Conservation (phyloP, 2,797 vertebrate species). For the Lutjanus campechanus region DNA sequence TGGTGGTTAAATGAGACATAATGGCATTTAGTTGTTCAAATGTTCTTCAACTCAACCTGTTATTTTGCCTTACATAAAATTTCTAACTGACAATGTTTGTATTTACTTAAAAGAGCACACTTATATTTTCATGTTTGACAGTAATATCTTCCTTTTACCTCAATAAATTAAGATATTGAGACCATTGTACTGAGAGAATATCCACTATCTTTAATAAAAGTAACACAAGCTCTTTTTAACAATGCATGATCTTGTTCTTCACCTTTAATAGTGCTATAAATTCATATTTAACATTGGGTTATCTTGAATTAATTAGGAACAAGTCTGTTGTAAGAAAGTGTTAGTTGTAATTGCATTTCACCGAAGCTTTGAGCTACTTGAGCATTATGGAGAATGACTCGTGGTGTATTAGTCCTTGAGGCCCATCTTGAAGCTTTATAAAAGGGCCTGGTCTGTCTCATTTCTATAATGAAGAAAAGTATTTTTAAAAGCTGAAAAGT, state of each 20-base stretch:
- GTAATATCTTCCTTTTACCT: conserved; percentile 12
- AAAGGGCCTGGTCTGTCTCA: conserved; percentile 41
- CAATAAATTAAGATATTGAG: conserved; percentile 25
- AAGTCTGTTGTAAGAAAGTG: conserved; percentile 27
- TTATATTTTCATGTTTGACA: no score
- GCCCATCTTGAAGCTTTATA: conserved; percentile 35
- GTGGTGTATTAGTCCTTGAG: conserved; percentile 44
- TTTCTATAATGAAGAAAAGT: conserved; percentile 61
- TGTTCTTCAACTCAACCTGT: no score
- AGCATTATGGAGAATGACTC: conserved; percentile 38
- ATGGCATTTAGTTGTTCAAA: no score
- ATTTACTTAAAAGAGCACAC: no score
- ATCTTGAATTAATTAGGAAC: conserved; percentile 43
- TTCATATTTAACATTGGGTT: conserved; percentile 32
- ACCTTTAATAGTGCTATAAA: conserved; percentile 28
- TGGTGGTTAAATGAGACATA: no score
- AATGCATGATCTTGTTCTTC: neutral
- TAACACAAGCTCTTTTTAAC: conserved; percentile 18
- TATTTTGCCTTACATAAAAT: no score
- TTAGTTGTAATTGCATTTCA: conserved; percentile 42
- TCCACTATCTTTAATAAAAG: conserved; percentile 9
- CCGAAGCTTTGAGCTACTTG: conserved; percentile 33
- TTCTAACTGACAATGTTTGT: no score
- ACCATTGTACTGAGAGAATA: neutral
- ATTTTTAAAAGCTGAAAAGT: conserved; percentile 38